Evolutionary conservation across 2,113 vertebrate species (phyloP).

Genomic region (Hippoglossus stenolepis): DNA sequence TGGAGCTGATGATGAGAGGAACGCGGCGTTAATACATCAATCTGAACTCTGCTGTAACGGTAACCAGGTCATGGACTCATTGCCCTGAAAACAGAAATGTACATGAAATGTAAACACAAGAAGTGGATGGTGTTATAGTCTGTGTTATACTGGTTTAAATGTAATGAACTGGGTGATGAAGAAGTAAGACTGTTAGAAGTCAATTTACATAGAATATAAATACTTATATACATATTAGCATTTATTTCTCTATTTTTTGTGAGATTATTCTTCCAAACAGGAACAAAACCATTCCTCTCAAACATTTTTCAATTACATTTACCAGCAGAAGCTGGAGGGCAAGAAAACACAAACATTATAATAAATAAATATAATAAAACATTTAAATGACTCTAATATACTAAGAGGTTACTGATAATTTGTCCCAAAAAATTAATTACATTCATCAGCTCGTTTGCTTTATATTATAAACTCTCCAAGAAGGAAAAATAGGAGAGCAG

Average conservation of each 20-base stretch:
- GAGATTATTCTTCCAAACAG: background rate
- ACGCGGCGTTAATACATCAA: conserved; percentile 62
- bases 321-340: background rate
- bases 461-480: background rate
- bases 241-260: background rate
- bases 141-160: background rate
- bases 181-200: too few relatives aligned
- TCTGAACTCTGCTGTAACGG: conserved; percentile 23
- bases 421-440: background rate
- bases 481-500: background rate
- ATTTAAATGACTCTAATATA: background rate
- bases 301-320: background rate
- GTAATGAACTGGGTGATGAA: background rate
- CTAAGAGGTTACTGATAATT: background rate
- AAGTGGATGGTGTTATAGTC: background rate
- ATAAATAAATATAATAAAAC: background rate
- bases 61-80: conserved; percentile 72
- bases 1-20: conserved; percentile 74
- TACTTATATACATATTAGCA: background rate
- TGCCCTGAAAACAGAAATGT: conserved; percentile 42
- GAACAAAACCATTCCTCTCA: background rate
- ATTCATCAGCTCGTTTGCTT: background rate
- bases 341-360: background rate
- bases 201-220: too few relatives aligned
- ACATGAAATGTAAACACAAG: conserved; percentile 25